Conservation (phyloP, 2,888 invertebrate genomes). For the Sphaerophoria rueppellii region DNA sequence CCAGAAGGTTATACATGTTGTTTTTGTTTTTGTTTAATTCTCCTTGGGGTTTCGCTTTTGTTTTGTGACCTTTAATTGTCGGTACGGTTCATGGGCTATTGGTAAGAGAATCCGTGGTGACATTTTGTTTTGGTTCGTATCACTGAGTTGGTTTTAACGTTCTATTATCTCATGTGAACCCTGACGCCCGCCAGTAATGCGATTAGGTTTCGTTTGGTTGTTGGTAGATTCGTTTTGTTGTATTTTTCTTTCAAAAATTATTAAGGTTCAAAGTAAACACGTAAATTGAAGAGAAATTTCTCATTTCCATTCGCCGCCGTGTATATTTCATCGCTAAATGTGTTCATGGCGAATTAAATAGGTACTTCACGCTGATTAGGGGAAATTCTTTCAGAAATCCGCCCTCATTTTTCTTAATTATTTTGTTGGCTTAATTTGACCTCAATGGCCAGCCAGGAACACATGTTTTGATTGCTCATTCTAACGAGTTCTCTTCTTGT, state of each 20-base stretch:
- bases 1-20: constrained; percentile 44
- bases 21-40: constrained; percentile 6
- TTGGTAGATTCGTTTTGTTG: too few species aligned
- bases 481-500: not conserved
- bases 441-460: constrained; percentile 9
- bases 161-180: constrained; percentile 47
- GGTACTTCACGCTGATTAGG: constrained; percentile 5
- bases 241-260: too few species aligned
- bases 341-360: constrained; percentile 16
- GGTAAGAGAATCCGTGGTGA: constrained; percentile 49
- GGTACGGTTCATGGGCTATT: constrained; percentile 42
- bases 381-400: not conserved
- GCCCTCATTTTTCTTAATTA: constrained; percentile 13
- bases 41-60: constrained; percentile 43
- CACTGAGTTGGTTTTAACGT: constrained; percentile 44
- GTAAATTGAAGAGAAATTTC: too few species aligned
- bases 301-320: not conserved
- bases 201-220: constrained; percentile 40
- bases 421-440: not conserved
- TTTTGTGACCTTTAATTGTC: constrained; percentile 62
- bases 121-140: constrained; percentile 32
- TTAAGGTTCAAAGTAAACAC: too few species aligned
- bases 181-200: constrained; percentile 48
- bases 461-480: not conserved
- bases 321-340: constrained; percentile 15